These are phyloP conservation scores for Sinonovacula constricta DNA, from an alignment of 1,140 invertebrate species.

Conservation along the genomic window DNA sequence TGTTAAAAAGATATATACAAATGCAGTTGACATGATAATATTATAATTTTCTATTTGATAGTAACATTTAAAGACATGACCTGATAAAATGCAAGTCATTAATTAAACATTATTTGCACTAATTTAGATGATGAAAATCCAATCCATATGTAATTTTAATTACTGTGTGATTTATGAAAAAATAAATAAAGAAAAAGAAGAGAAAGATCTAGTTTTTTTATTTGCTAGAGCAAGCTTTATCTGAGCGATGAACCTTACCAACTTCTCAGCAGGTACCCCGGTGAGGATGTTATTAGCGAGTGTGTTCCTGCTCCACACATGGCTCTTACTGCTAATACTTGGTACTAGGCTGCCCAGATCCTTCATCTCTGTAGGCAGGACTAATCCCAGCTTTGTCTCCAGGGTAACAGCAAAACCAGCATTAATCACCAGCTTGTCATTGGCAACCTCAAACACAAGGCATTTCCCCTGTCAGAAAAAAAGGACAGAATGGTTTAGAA, in stretches of 20 bases:
- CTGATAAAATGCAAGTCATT: too few species aligned
- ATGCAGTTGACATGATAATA: too few species aligned
- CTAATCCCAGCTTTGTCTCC: constrained; percentile 25
- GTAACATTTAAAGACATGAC: too few species aligned
- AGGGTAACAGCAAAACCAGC: constrained; percentile 26
- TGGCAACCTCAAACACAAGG: constrained; percentile 26
- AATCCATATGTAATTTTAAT: too few species aligned
- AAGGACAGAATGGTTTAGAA: too few species aligned
- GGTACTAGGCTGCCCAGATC: constrained; percentile 28
- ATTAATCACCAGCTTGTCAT: constrained; percentile 38
- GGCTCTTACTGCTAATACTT: constrained; percentile 37
- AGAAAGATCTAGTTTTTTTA: neutral
- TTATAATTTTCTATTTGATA: too few species aligned
- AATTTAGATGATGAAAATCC: too few species aligned
- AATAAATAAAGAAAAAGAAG: neutral
- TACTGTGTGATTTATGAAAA: too few species aligned
- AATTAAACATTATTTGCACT: too few species aligned
- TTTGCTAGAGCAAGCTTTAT: neutral
- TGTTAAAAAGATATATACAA: too few species aligned
- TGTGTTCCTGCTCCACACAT: constrained; percentile 51
- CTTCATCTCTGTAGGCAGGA: constrained; percentile 38
- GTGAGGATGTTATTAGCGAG: constrained; percentile 8
- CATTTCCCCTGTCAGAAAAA: constrained; percentile 58
- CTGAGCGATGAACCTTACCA: neutral
- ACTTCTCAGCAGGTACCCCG: neutral